Conservation (phyloP, 2,113 vertebrate genomes). For the Podarcis raffonei region DNA sequence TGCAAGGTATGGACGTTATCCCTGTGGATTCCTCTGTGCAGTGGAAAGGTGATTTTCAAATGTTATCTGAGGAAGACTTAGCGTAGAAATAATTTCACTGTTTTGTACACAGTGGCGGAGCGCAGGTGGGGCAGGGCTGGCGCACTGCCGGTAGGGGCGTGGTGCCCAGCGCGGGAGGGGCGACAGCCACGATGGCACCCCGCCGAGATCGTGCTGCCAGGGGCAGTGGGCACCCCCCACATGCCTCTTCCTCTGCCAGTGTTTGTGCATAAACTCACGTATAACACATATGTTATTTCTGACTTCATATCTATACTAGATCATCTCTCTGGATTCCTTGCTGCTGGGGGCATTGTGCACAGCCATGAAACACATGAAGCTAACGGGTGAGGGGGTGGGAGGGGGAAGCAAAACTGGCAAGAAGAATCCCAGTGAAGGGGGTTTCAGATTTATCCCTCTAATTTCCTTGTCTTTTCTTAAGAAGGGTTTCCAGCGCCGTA, state of each 20-base stretch:
- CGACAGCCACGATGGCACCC: too few species aligned
- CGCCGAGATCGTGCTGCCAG: too few species aligned
- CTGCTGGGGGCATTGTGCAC: background rate
- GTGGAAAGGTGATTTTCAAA: background rate
- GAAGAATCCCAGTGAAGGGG: background rate
- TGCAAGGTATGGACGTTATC: background rate
- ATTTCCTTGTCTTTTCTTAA: too few species aligned
- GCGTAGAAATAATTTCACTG: background rate
- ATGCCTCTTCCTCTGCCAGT: too few species aligned
- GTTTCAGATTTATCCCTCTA: too few species aligned
- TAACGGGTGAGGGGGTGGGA: background rate
- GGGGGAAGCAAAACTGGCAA: background rate
- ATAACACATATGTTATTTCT: background rate
- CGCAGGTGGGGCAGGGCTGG: too few species aligned
- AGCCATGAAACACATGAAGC: background rate
- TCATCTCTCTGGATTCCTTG: background rate
- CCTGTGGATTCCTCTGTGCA: too few species aligned
- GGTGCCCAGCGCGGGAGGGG: too few species aligned
- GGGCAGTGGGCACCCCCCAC: too few species aligned
- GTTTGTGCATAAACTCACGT: background rate
- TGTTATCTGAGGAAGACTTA: background rate
- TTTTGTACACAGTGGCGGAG: background rate
- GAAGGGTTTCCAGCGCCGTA: too few species aligned
- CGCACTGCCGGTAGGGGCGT: too few species aligned
- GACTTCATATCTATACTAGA: background rate